Conservation (phyloP, 2,113 vertebrate genomes). For the Calonectris borealis region DNA sequence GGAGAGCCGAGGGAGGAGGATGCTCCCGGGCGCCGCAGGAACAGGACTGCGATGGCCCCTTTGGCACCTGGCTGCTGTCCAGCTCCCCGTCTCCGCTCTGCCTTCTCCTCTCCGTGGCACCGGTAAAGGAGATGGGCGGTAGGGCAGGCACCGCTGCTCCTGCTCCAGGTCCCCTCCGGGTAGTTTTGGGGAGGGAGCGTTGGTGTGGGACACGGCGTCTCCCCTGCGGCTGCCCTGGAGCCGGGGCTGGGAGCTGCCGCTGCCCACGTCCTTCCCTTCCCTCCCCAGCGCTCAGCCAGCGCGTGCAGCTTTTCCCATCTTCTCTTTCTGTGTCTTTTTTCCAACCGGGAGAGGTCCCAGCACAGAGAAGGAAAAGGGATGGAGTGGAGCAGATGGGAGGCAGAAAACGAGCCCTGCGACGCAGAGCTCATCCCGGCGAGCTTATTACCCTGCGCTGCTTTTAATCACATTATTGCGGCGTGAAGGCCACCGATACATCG, state of each 20-base stretch:
- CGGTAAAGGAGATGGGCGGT: not conserved
- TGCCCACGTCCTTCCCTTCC: not conserved
- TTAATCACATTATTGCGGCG: conserved; percentile 33
- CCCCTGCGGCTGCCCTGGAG: not conserved
- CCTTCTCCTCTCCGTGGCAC: not conserved
- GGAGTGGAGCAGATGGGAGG: not conserved
- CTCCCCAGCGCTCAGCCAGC: not conserved
- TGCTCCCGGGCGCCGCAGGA: not conserved
- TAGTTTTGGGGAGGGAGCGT: not conserved
- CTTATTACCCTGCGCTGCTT: not conserved
- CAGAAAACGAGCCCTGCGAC: not conserved
- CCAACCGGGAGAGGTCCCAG: not conserved
- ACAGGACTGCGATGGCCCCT: fast-evolving
- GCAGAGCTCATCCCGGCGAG: not conserved
- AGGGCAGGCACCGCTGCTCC: not conserved
- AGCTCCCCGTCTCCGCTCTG: not conserved
- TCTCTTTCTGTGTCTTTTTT: not conserved
- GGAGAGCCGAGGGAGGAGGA: not conserved
- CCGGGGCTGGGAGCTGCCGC: not conserved
- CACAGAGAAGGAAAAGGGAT: not conserved
- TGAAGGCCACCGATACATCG: not conserved
- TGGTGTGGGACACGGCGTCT: fast-evolving
- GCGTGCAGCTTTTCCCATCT: not conserved
- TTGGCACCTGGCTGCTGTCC: not conserved
- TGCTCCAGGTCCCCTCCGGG: not conserved